These are phyloP conservation scores for Stegostoma tigrinum DNA, from an alignment of 2,113 vertebrate genomes.

Conservation along the genomic window DNA sequence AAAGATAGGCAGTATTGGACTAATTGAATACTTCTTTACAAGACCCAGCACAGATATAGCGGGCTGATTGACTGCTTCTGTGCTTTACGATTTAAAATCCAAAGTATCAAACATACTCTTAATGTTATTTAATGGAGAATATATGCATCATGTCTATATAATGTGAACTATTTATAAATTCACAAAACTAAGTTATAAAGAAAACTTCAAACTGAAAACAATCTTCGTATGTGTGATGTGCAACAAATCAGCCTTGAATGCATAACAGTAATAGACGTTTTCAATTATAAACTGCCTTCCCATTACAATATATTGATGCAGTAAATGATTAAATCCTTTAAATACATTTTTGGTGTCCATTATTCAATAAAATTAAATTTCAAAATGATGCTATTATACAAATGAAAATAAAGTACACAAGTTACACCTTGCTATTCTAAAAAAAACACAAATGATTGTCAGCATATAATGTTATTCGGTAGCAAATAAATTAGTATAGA, in stretches of 20 bases:
- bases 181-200: background rate
- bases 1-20: background rate
- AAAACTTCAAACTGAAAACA: background rate
- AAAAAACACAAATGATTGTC: background rate
- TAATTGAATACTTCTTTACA: background rate
- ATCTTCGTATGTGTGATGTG: background rate
- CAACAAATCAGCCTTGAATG: background rate
- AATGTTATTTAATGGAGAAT: background rate
- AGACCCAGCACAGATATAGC: background rate
- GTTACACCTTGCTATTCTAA: background rate
- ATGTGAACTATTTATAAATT: slow-evolving; percentile 9
- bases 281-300: background rate
- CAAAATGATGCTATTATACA: background rate
- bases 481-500: background rate
- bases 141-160: background rate
- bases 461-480: background rate
- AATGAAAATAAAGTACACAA: background rate
- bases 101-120: background rate
- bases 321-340: background rate
- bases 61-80: background rate
- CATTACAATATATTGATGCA: background rate
- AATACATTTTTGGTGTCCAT: background rate
- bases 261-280: background rate
- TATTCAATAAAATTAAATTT: background rate
- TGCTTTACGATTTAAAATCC: no score